Evolutionary conservation across 2,888 invertebrate genomes (phyloP).

Genomic region (Nipponacmea schrenckii): DNA sequence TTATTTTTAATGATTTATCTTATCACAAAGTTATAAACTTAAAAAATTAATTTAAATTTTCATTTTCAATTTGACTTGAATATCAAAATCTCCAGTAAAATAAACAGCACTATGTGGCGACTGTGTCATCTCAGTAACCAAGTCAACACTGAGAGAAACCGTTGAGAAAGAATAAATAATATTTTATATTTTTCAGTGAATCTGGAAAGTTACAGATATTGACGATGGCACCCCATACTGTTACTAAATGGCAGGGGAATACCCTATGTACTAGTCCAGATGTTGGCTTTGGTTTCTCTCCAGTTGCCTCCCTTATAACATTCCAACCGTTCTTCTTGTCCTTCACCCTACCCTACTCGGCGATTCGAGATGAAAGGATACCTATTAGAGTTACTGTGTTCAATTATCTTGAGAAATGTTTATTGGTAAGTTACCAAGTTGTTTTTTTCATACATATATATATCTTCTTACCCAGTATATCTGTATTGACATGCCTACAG

Average conservation of each 20-base stretch:
- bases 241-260: slow-evolving; percentile 75
- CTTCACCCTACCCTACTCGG: slow-evolving; percentile 76
- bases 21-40: no score
- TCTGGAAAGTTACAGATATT: slow-evolving; percentile 35
- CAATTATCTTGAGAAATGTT: slow-evolving; percentile 78
- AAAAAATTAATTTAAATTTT: no score
- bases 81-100: no score
- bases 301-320: slow-evolving; percentile 69
- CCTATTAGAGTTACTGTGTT: slow-evolving; percentile 77
- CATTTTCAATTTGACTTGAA: no score
- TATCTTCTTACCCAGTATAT: background rate
- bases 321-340: slow-evolving; percentile 83
- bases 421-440: slow-evolving; percentile 73
- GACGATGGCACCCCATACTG: slow-evolving; percentile 72
- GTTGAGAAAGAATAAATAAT: no score
- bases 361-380: slow-evolving; percentile 76
- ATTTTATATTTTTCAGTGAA: slow-evolving; percentile 32
- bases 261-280: slow-evolving; percentile 71
- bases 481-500: no score
- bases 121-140: no score
- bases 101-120: no score
- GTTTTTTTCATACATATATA: background rate
- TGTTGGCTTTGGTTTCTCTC: slow-evolving; percentile 71
- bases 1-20: no score
- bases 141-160: no score